Percentiles rank a stretch among this genome's conserved stretches.
phyloP scores from a whole-genome alignment of 1,140 invertebrate genomes.

The Arion vulgaris region DNA sequence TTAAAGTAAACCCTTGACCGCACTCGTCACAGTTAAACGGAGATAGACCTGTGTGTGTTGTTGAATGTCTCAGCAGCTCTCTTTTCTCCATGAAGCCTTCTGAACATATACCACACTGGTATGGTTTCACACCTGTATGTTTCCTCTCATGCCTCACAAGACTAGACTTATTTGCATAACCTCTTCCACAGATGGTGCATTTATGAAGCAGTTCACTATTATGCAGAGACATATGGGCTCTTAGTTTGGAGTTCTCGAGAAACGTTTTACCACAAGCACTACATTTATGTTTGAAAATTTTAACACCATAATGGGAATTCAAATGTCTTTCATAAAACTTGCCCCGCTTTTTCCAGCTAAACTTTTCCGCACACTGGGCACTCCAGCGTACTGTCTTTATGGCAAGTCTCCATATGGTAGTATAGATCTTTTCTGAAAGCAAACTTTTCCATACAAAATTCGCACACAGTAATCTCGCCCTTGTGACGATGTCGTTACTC shows the following conservation, averaged over 20 bases:
- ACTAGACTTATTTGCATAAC: constrained; percentile 38
- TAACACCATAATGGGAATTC: constrained; percentile 39
- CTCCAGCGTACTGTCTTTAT: constrained; percentile 24
- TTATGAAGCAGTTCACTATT: constrained; percentile 20
- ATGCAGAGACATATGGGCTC: constrained; percentile 32
- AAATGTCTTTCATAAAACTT: constrained; percentile 43
- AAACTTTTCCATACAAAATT: constrained; percentile 26
- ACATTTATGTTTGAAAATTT: constrained; percentile 43
- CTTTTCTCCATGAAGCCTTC: constrained; percentile 44
- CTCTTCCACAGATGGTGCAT: constrained; percentile 36
- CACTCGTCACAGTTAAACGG: constrained; percentile 38
- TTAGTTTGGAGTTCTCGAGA: constrained; percentile 37
- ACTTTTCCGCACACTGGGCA: constrained; percentile 41
- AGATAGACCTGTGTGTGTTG: constrained; percentile 39
- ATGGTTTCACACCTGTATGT: constrained; percentile 39
- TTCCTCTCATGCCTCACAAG: constrained; percentile 37
- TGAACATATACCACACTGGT: constrained; percentile 35
- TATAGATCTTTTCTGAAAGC: constrained; percentile 25
- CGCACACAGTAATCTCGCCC: constrained; percentile 20
- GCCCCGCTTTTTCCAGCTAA: constrained; percentile 36
- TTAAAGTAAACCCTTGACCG: constrained; percentile 40
- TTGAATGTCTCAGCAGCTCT: constrained; percentile 38
- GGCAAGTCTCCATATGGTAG: constrained; percentile 21
- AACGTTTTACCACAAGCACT: constrained; percentile 43
- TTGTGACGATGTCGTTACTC: not conserved